Percentiles rank a stretch among this genome's conserved stretches.
phyloP scores from a whole-genome alignment of 2,797 vertebrate genomes.

The Acridotheres tristis region DNA sequence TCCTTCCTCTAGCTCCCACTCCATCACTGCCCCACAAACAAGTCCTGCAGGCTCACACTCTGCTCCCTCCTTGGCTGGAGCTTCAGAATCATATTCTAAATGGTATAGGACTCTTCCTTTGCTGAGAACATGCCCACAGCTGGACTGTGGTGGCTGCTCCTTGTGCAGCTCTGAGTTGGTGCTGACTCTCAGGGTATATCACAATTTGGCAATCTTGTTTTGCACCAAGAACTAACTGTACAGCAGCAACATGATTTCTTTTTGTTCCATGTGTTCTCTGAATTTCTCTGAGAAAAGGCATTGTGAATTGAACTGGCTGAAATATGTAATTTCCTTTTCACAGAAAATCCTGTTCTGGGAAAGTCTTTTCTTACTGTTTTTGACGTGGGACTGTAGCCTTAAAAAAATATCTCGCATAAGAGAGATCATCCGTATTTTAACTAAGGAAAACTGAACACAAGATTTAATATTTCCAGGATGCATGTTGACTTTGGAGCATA shows the following conservation, averaged over 20 bases:
- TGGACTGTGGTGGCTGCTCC: neutral
- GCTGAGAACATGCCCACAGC: neutral
- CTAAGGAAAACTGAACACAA: neutral
- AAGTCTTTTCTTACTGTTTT: neutral
- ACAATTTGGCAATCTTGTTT: neutral
- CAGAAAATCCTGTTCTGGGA: conserved; percentile 56
- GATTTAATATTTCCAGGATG: neutral
- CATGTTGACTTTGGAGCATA: neutral
- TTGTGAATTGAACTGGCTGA: neutral
- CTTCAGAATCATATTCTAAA: neutral
- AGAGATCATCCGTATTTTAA: neutral
- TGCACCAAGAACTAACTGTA: neutral
- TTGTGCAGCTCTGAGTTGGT: neutral
- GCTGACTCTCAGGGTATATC: rapidly evolving
- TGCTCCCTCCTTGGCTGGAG: neutral
- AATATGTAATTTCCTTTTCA: conserved; percentile 29
- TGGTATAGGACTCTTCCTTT: neutral
- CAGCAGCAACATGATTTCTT: neutral
- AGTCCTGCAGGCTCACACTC: neutral
- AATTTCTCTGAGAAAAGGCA: neutral
- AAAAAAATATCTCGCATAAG: neutral
- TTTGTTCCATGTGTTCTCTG: neutral
- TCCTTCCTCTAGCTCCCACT: neutral
- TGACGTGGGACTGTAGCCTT: neutral
- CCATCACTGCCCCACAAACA: neutral